A percentile compares a stretch with the other conserved stretches of the same genome.
These are phyloP conservation scores for Lypha dubia DNA, from an alignment of 2,888 invertebrate genomes.

Conservation along the genomic window DNA sequence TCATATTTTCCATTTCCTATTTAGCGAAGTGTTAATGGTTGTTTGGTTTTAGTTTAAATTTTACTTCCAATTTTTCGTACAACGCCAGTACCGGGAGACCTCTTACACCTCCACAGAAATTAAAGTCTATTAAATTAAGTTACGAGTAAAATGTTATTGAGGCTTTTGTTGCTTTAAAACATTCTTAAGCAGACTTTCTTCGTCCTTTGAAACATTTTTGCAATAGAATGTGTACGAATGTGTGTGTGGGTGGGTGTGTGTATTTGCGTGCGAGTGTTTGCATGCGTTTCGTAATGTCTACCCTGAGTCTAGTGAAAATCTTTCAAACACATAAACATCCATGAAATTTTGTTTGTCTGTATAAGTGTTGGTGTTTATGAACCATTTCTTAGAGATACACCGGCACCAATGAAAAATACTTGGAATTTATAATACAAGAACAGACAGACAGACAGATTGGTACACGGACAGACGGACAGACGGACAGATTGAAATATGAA, in stretches of 20 bases:
- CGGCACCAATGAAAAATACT: conserved; percentile 42
- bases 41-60: conserved; percentile 46
- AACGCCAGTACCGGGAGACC: conserved; percentile 4
- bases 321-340: conserved; percentile 66
- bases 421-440: conserved; percentile 27
- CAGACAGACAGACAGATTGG: background rate
- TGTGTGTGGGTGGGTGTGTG: conserved; percentile 26
- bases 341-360: conserved; percentile 6
- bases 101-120: conserved; percentile 25
- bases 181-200: conserved; percentile 56
- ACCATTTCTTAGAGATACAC: conserved; percentile 32
- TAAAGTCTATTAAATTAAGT: conserved; percentile 62
- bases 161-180: conserved; percentile 48
- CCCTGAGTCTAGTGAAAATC: conserved; percentile 70
- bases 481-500: background rate
- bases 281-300: conserved; percentile 64
- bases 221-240: conserved; percentile 21
- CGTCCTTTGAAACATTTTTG: conserved; percentile 60
- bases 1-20: conserved; percentile 31
- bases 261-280: conserved; percentile 37
- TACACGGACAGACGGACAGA: background rate
- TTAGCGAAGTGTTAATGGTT: conserved; percentile 54
- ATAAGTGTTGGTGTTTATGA: conserved; percentile 46
- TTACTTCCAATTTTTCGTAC: conserved; percentile 31
- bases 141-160: conserved; percentile 40